Evolutionary conservation across 2,797 vertebrate genomes (phyloP).

Genomic region (Otolemur crassicaudatus): DNA sequence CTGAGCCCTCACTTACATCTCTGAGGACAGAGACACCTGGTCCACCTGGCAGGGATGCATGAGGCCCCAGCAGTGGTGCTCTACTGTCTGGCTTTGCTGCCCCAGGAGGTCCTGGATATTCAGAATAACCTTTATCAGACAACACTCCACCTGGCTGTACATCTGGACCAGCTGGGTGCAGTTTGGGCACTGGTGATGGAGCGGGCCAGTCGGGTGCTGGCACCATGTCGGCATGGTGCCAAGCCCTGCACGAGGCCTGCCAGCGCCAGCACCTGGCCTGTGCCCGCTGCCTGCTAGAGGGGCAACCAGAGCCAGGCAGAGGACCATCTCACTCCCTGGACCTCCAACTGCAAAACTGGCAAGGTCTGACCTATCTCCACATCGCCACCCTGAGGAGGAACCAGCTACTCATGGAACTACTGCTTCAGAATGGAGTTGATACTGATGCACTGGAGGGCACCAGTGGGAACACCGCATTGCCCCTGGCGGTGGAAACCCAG

Average conservation of each 20-base stretch:
- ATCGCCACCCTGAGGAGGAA: conserved; percentile 94
- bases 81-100: conserved; percentile 92
- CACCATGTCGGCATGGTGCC: conserved; percentile 93
- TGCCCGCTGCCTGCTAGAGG: conserved; percentile 89
- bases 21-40: conserved; percentile 97
- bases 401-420: conserved; percentile 90
- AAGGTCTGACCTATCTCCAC: conserved; percentile 96
- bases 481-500: conserved; percentile 95
- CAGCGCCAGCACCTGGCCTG: conserved; percentile 91
- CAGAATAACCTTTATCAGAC: conserved; percentile 99
- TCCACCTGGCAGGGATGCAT: conserved; percentile 97
- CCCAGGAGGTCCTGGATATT: conserved; percentile 94
- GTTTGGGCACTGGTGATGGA: conserved; percentile 91
- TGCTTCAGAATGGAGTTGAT: conserved; percentile 93
- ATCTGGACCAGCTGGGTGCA: conserved; percentile 91
- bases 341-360: conserved; percentile 97
- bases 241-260: conserved; percentile 95
- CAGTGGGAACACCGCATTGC: conserved; percentile 95
- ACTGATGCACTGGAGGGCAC: conserved; percentile 96
- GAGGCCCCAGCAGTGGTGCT: conserved; percentile 90
- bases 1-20: conserved; percentile 90
- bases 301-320: conserved; percentile 76
- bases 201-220: conserved; percentile 90
- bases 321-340: conserved; percentile 83
- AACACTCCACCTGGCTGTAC: conserved; percentile 95